These are phyloP conservation scores for Biston betularia DNA, from an alignment of 2,888 invertebrate species.

Conservation along the genomic window DNA sequence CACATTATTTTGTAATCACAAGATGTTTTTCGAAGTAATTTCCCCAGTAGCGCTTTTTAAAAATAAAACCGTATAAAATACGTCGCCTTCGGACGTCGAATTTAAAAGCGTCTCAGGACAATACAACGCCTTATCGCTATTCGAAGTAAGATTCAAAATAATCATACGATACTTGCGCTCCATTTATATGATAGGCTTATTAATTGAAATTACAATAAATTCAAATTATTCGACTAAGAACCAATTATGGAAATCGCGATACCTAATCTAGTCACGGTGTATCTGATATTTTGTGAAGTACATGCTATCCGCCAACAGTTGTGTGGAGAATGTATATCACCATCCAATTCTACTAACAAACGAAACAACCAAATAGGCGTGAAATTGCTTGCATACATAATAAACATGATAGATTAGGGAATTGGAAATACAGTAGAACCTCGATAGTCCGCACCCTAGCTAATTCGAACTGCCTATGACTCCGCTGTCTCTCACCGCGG, in stretches of 20 bases:
- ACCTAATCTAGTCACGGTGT: background rate
- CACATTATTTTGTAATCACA: too few species aligned
- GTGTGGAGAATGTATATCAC: background rate
- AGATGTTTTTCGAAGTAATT: background rate
- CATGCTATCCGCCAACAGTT: background rate
- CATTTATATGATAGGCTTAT: too few species aligned
- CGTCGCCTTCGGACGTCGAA: background rate
- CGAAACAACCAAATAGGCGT: background rate
- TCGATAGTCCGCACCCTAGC: too few species aligned
- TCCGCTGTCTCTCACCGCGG: too few species aligned
- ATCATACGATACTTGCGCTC: background rate
- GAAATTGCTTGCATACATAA: background rate
- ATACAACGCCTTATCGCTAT: background rate
- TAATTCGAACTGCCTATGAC: too few species aligned
- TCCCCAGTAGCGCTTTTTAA: background rate
- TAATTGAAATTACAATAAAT: background rate
- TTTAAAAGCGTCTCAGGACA: background rate
- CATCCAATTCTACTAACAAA: constrained; percentile 2
- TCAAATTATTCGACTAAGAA: background rate
- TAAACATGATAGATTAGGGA: background rate
- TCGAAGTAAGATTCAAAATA: background rate
- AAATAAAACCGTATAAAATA: too few species aligned
- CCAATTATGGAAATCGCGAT: background rate
- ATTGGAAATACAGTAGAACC: too few species aligned
- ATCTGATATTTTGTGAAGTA: background rate